Conservation (phyloP, 2,797 vertebrate species). For the Notolabrus celidotus region DNA sequence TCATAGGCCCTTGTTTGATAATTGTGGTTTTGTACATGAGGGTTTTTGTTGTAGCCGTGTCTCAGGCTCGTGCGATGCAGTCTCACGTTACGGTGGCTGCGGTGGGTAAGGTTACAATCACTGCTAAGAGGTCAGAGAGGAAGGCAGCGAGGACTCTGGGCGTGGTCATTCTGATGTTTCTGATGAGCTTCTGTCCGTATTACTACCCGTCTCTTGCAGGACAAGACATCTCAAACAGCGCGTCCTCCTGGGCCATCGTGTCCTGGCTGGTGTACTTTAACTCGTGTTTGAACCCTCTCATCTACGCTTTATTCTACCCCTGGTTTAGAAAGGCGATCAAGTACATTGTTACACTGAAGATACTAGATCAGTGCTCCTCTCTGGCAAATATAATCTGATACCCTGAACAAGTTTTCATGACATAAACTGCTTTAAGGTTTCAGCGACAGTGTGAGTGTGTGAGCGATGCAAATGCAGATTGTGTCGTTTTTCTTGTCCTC, state of each 20-base stretch:
- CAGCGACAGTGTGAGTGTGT: too few relatives aligned
- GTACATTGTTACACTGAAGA: slow-evolving; percentile 66
- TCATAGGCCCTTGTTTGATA: slow-evolving; percentile 61
- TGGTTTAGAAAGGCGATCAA: slow-evolving; percentile 75
- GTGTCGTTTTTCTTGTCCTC: too few relatives aligned
- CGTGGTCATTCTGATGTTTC: slow-evolving; percentile 68
- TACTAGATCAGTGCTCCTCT: slow-evolving; percentile 55
- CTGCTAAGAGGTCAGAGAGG: slow-evolving; percentile 61
- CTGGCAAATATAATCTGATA: slow-evolving; percentile 37
- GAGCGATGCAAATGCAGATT: too few relatives aligned
- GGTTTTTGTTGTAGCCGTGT: slow-evolving; percentile 66
- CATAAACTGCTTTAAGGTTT: too few relatives aligned
- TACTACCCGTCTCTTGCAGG: slow-evolving; percentile 61
- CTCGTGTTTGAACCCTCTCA: slow-evolving; percentile 76
- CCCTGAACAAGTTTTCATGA: too few relatives aligned
- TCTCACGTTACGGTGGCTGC: slow-evolving; percentile 11
- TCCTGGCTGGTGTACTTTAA: slow-evolving; percentile 71
- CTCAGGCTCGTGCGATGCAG: slow-evolving; percentile 61
- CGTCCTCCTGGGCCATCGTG: slow-evolving; percentile 43
- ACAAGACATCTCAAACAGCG: slow-evolving; percentile 41
- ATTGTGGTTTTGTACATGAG: slow-evolving; percentile 68
- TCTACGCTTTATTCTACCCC: slow-evolving; percentile 75
- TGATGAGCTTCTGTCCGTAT: slow-evolving; percentile 72
- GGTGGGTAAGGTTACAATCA: background rate
- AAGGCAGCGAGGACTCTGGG: slow-evolving; percentile 77